A percentile compares a stretch with the other conserved stretches of the same genome.
Evolutionary conservation across 2,888 invertebrate species (phyloP).

Genomic region (Yponomeuta cagnagella): DNA sequence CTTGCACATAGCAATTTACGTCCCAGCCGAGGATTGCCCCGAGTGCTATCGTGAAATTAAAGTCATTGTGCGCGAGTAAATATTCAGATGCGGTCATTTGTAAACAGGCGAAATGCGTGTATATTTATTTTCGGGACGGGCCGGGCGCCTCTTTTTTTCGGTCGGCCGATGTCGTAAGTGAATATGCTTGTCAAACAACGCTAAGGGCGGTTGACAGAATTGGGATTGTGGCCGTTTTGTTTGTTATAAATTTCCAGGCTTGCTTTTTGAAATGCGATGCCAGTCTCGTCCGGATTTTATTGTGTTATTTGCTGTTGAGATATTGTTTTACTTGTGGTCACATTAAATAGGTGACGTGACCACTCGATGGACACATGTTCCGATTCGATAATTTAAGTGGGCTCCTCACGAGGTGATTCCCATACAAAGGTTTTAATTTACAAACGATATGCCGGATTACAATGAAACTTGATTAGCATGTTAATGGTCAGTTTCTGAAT

Average conservation of each 20-base stretch:
- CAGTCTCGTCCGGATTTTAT: too few relatives aligned
- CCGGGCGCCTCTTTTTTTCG: background rate
- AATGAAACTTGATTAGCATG: too few relatives aligned
- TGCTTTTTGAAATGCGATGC: background rate
- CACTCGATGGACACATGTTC: too few relatives aligned
- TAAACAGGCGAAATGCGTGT: constrained; percentile 3
- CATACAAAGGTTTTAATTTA: too few relatives aligned
- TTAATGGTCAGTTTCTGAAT: too few relatives aligned
- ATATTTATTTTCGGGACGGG: constrained; percentile 1
- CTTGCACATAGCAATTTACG: constrained; percentile 29
- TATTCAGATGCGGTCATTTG: constrained; percentile 12
- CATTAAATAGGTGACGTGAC: too few relatives aligned
- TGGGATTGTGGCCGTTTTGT: background rate
- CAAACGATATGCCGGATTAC: too few relatives aligned
- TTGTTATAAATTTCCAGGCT: background rate
- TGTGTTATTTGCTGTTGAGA: too few relatives aligned
- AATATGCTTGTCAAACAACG: background rate
- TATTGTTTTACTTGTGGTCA: too few relatives aligned
- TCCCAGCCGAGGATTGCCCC: constrained; percentile 26
- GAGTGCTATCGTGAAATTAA: constrained; percentile 28
- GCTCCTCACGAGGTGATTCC: too few relatives aligned
- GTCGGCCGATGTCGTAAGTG: background rate
- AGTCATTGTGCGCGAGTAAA: constrained; percentile 21
- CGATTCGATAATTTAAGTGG: too few relatives aligned
- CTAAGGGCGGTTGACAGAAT: background rate